phyloP scores from a whole-genome alignment of 2,888 invertebrate species.

The Meiosimyza decipiens region DNA sequence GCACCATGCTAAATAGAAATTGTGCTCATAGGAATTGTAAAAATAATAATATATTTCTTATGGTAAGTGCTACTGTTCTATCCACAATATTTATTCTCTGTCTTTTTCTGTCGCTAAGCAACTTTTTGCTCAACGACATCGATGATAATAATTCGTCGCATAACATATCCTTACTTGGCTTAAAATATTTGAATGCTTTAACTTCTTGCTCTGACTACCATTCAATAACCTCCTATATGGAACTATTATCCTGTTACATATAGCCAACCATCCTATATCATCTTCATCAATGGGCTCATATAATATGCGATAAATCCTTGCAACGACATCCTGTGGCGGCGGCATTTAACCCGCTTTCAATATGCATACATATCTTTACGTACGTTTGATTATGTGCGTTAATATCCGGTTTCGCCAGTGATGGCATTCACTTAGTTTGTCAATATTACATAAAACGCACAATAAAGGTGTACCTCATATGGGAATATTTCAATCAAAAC shows the following conservation, averaged over 20 bases:
- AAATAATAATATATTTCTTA: too few species aligned
- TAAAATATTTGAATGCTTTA: slow-evolving; percentile 38
- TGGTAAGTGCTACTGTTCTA: too few species aligned
- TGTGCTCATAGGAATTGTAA: too few species aligned
- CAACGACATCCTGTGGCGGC: slow-evolving; percentile 45
- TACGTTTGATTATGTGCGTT: not conserved
- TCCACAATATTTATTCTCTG: too few species aligned
- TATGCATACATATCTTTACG: slow-evolving; percentile 20
- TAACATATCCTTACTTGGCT: slow-evolving; percentile 6
- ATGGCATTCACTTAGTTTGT: not conserved
- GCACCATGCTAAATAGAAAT: too few species aligned
- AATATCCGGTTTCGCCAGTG: not conserved
- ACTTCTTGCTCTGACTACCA: not conserved
- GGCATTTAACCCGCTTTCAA: slow-evolving; percentile 45
- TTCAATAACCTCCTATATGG: not conserved
- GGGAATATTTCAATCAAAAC: too few species aligned
- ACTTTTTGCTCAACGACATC: too few species aligned
- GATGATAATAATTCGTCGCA: slow-evolving; percentile 6
- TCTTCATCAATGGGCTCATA: slow-evolving; percentile 11
- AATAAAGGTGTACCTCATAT: too few species aligned
- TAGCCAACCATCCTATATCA: slow-evolving; percentile 29
- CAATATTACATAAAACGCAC: too few species aligned
- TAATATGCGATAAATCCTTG: slow-evolving; percentile 46
- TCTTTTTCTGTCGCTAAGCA: too few species aligned
- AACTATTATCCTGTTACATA: not conserved